Evolutionary conservation across 2,797 vertebrate genomes (phyloP).

Genomic region (Sebastes kiyomatsui): DNA sequence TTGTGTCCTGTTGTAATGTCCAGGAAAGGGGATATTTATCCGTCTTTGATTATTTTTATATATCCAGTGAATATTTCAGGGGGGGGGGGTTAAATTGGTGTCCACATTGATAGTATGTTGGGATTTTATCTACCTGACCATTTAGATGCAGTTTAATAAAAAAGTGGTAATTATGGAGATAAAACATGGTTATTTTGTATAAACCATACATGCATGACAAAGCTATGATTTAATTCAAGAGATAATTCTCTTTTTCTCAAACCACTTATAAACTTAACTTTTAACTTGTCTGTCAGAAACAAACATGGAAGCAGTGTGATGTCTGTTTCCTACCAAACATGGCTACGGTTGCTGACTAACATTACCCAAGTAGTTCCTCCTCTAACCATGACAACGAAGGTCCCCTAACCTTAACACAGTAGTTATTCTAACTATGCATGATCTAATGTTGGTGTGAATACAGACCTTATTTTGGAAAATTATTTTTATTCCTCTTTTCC

Average conservation of each 20-base stretch:
- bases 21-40: constrained; percentile 83
- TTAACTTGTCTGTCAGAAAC: neutral
- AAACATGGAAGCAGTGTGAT: neutral
- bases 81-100: constrained; percentile 25
- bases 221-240: too few relatives aligned
- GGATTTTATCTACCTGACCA: constrained; percentile 22
- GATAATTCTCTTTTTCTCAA: too few relatives aligned
- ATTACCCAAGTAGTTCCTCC: neutral
- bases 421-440: neutral
- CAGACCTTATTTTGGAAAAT: neutral
- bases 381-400: neutral
- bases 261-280: too few relatives aligned
- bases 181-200: too few relatives aligned
- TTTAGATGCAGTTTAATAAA: too few relatives aligned
- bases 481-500: neutral
- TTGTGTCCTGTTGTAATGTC: constrained; percentile 83
- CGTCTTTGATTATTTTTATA: constrained; percentile 73
- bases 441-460: neutral
- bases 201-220: too few relatives aligned
- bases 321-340: neutral
- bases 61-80: constrained; percentile 70
- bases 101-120: constrained; percentile 52
- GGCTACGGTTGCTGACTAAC: too few relatives aligned
- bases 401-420: neutral
- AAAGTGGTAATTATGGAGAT: too few relatives aligned